These are phyloP conservation scores for Paradoxurus hermaphroditus DNA, from an alignment of 2,113 vertebrate species.

Conservation along the genomic window DNA sequence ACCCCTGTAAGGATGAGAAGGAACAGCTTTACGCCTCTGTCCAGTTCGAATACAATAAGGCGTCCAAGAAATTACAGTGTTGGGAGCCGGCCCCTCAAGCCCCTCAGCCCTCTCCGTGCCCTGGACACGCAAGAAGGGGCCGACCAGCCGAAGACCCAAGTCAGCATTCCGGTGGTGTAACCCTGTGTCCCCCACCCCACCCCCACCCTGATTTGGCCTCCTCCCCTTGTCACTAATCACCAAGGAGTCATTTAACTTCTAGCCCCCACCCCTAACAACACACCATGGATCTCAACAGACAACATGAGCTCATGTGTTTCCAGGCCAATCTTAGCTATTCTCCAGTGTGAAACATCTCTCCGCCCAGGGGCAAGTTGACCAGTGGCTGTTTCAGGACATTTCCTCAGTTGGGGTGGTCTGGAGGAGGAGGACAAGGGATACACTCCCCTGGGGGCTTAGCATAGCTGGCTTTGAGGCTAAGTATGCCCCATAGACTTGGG, in stretches of 20 bases:
- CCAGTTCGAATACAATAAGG: slow-evolving; percentile 92
- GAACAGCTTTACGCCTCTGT: slow-evolving; percentile 96
- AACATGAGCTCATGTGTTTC: not conserved
- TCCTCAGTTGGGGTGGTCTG: not conserved
- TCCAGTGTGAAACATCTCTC: not conserved
- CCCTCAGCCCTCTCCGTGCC: slow-evolving; percentile 84
- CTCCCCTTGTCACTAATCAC: slow-evolving; percentile 60
- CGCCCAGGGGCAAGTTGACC: not conserved
- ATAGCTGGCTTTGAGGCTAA: not conserved
- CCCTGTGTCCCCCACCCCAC: slow-evolving; percentile 35
- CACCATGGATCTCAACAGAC: not conserved
- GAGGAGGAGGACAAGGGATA: not conserved
- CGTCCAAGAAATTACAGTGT: slow-evolving; percentile 95
- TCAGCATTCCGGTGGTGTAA: slow-evolving; percentile 86
- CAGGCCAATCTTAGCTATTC: not conserved
- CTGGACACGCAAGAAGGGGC: slow-evolving; percentile 87
- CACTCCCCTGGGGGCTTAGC: not conserved
- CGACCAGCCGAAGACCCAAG: slow-evolving; percentile 88
- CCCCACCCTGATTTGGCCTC: slow-evolving; percentile 12
- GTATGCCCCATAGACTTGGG: not conserved
- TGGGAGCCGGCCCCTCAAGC: slow-evolving; percentile 91
- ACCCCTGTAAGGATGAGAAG: slow-evolving; percentile 90
- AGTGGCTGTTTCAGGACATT: not conserved
- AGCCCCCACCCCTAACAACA: not conserved
- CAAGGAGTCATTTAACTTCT: slow-evolving; percentile 48